Evolutionary conservation across 2,888 invertebrate genomes (phyloP).

Genomic region (Hartigia nigra): DNA sequence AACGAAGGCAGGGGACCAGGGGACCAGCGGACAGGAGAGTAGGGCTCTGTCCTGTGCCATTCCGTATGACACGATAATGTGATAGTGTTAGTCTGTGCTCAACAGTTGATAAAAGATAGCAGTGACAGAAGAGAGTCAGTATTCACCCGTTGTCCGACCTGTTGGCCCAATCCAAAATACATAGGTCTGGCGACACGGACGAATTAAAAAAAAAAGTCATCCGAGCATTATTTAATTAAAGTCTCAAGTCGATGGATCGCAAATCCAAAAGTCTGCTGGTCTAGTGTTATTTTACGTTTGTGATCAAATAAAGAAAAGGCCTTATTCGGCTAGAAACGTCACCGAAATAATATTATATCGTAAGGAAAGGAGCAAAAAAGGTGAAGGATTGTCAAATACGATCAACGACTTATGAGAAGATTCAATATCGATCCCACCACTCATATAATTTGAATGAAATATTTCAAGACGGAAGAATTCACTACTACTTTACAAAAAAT

Average conservation of each 20-base stretch:
- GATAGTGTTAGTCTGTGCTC: conserved; percentile 59
- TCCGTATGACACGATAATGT: conserved; percentile 45
- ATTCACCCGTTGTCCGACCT: conserved; percentile 50
- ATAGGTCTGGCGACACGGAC: background rate
- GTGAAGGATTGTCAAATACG: background rate
- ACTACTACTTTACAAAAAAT: background rate
- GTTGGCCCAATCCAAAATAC: conserved; percentile 33
- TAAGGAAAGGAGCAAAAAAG: background rate
- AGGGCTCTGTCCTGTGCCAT: conserved; percentile 26
- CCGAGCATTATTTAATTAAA: background rate
- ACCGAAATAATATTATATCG: background rate
- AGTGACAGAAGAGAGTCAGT: conserved; percentile 59
- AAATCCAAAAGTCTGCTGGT: background rate
- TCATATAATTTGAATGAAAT: background rate
- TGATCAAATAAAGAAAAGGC: background rate
- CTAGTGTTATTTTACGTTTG: background rate
- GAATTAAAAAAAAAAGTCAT: background rate
- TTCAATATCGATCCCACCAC: background rate
- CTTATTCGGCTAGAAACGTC: background rate
- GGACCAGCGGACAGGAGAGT: conserved; percentile 21
- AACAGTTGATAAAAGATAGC: conserved; percentile 66
- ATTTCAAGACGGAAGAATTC: background rate
- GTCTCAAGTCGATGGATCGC: background rate
- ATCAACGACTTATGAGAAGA: background rate
- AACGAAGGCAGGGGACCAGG: conserved; percentile 26